Base-by-base conservation (phyloP, 2,113 vertebrate species). In the Ginglymostoma cirratum region DNA sequence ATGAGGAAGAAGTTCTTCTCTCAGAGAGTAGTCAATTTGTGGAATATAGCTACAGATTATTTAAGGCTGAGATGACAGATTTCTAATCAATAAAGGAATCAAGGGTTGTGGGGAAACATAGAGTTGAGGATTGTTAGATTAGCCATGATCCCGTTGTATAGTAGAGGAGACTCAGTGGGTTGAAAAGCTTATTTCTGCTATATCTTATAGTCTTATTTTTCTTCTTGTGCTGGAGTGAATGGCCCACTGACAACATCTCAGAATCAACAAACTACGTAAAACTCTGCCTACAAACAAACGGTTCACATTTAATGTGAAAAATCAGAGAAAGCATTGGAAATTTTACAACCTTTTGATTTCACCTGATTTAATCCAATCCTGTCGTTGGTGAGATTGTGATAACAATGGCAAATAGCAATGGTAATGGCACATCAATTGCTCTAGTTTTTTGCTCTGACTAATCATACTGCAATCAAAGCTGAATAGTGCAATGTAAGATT, bases 401-500 rank as follows among this genome's bases (percentile, higher is more conserved):
- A 72, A 76, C 67, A 48, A 72, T 34, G 19, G 24, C 30, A 48
- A 72, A 27, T 52, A 45, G 42, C 27, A 72, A 48, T 48, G 65
- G 38, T 95, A 52, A 95, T 72, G 42, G 67, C 21, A 95, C 69
- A 52, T 70, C 30, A 52, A 95, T 95, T 95, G 76, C 27, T 95
- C 42, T 72, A 5, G 27, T 72, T 72, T 72, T 48, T 70, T 52
- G 67, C 45, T 34, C 66, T 48, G 69, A 72, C 23, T 95, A 95
- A 95, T 95, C 76, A 72, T 72, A 38, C 61, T 95, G 94, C 94
- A 95, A 52, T 34, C 67, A 72, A 48, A 95, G 94, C 42, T 72
- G 42, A 95, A 94, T 45, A 27, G 66, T 70, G 23, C 93, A 94
- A 52, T 48, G 67, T 95, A 72, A 95, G 38, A 95, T 72, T 95